phyloP scores from a whole-genome alignment of 2,113 vertebrate genomes.

The Dasyornis broadbenti region DNA sequence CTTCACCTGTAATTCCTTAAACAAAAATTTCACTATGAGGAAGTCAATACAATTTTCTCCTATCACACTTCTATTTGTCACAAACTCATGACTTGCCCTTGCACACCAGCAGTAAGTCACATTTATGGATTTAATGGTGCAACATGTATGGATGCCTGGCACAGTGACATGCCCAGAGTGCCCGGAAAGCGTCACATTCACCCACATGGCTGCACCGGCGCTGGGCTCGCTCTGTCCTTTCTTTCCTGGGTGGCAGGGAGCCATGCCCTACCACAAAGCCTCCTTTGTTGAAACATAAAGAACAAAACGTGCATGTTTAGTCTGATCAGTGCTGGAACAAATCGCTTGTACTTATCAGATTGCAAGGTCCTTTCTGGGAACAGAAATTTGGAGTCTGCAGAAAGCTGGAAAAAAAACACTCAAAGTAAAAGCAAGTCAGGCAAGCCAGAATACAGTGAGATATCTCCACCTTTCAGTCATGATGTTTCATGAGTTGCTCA shows the following conservation, averaged over 20 bases:
- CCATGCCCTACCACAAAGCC: neutral
- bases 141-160: neutral
- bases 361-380: neutral
- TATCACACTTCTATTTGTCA: accelerated
- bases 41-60: neutral
- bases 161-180: neutral
- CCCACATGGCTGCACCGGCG: accelerated
- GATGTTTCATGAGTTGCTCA: neutral
- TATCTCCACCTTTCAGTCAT: neutral
- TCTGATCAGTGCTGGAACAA: neutral
- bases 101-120: neutral
- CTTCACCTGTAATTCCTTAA: neutral
- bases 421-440: neutral
- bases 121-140: neutral
- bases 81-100: neutral
- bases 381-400: neutral
- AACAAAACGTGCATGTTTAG: neutral
- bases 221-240: neutral
- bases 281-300: neutral
- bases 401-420: neutral
- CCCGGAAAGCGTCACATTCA: accelerated
- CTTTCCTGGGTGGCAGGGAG: conserved; percentile 1
- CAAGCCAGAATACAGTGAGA: neutral
- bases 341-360: neutral
- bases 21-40: neutral